Base-by-base conservation (phyloP, 2,797 vertebrate genomes). In the Lacerta bilineata region DNA sequence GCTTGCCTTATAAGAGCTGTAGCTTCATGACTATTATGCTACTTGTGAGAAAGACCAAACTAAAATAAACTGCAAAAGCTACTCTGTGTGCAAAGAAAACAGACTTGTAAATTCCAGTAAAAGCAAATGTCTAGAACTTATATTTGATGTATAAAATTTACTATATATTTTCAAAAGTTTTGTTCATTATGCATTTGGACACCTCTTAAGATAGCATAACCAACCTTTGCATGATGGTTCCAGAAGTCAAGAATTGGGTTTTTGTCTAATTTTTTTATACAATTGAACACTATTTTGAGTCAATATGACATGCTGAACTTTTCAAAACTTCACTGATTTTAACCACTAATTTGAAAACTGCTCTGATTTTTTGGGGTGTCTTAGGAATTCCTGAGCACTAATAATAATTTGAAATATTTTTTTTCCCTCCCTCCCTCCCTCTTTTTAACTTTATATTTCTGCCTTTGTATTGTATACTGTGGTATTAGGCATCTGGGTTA, bases 401-500 rank as follows among this genome's bases (percentile, higher is more conserved):
- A 13, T 9, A 55, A 61, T 88, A 91, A 91, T 76, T 88, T 71
- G 85, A 91, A 89, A 66, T 5, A 5, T 93, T 41, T 41, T 41
- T 33, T 33, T 33, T 33, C 33, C 89, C n/a, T n/a, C n/a, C 50
- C 78, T 59, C 10, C 90, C 68, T 27, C 66, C 11, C 8, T 68
- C 15, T 36, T 4, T 36, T 0, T 50, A 50, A 50, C 13, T 91
- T 93, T 29, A 86, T 92, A 64, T 59, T 90, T 85, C 84, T 91
- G 43, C 41, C 87, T 91, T 88, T 77, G 39, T 92, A 68, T 23
- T 64, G 85, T 75, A 27, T 90, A 27, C 91, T 85, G 17, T 88
- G 87, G 82, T 92, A 95, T 95, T 94, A 94, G 81, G 90, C 87
- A 91, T 95, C 85, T 93, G 84, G 82, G 39, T 93, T 96, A 95